Conservation (phyloP, 1,140 invertebrate genomes). For the Stegodyphus mimosarum region DNA sequence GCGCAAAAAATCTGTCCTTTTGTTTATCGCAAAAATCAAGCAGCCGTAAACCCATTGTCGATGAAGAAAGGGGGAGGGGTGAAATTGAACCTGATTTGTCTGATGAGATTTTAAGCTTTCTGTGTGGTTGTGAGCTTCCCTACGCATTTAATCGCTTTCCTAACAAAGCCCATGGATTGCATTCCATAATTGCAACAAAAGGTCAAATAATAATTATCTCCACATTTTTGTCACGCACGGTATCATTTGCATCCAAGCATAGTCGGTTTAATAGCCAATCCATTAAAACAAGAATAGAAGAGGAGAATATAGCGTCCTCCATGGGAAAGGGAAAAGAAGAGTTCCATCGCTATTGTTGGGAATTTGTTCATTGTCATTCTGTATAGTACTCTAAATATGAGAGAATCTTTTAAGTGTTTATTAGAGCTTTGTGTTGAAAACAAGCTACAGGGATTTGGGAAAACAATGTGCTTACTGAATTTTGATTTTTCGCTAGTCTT, state of each 20-base stretch:
- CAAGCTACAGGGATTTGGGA: too few species aligned
- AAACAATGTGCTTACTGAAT: too few species aligned
- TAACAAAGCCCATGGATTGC: background rate
- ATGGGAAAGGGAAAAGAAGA: too few species aligned
- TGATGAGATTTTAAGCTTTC: background rate
- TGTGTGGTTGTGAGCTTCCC: background rate
- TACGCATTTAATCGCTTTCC: too few species aligned
- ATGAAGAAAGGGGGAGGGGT: background rate
- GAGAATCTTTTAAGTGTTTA: too few species aligned
- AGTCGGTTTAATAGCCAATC: background rate
- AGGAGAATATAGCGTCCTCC: background rate
- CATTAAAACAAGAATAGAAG: slow-evolving; percentile 18
- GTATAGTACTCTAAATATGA: too few species aligned
- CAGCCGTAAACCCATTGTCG: slow-evolving; percentile 30
- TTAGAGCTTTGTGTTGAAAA: too few species aligned
- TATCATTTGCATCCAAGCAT: slow-evolving; percentile 16
- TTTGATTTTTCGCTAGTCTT: too few species aligned
- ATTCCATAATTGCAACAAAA: slow-evolving; percentile 27
- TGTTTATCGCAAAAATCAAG: slow-evolving; percentile 5
- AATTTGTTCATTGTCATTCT: too few species aligned
- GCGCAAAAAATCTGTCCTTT: too few species aligned
- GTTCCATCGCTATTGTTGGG: too few species aligned
- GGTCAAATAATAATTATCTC: slow-evolving; percentile 13
- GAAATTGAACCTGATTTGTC: background rate
- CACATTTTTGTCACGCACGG: slow-evolving; percentile 50